phyloP scores from a whole-genome alignment of 2,888 invertebrate genomes.

The Nomada ruficornis region DNA sequence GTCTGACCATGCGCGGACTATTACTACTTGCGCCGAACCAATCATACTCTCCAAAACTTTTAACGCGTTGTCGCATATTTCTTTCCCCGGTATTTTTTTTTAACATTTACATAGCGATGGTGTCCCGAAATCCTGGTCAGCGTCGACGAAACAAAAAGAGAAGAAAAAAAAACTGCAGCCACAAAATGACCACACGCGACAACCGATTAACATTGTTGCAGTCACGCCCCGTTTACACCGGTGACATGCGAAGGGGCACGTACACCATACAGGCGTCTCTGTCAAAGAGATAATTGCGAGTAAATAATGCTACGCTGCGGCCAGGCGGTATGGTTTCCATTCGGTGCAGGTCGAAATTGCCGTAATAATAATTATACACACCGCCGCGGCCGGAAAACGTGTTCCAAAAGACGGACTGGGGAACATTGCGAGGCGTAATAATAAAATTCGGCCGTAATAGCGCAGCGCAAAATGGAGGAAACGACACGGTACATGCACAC shows the following conservation, averaged over 20 bases:
- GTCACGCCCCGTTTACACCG: constrained; percentile 17
- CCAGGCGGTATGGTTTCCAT: constrained; percentile 31
- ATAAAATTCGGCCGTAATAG: constrained; percentile 41
- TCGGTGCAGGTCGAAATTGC: constrained; percentile 42
- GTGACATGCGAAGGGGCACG: constrained; percentile 35
- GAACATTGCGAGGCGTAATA: constrained; percentile 27
- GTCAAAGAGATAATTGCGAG: constrained; percentile 60
- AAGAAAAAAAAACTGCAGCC: background rate
- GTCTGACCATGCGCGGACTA: background rate
- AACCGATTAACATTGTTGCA: constrained; percentile 40
- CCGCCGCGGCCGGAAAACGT: constrained; percentile 1
- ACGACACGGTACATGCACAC: background rate
- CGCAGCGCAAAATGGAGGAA: constrained; percentile 1
- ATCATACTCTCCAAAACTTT: background rate
- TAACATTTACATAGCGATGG: too few species aligned
- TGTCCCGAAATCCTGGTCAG: background rate
- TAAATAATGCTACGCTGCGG: constrained; percentile 55
- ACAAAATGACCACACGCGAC: constrained; percentile 9
- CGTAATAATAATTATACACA: constrained; percentile 48
- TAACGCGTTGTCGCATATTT: background rate
- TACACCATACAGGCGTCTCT: constrained; percentile 24
- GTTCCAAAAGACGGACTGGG: constrained; percentile 25
- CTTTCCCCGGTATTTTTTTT: background rate
- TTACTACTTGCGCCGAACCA: background rate
- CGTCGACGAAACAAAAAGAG: background rate